Conservation (phyloP, 2,888 invertebrate species). For the Phytoseiulus persimilis region DNA sequence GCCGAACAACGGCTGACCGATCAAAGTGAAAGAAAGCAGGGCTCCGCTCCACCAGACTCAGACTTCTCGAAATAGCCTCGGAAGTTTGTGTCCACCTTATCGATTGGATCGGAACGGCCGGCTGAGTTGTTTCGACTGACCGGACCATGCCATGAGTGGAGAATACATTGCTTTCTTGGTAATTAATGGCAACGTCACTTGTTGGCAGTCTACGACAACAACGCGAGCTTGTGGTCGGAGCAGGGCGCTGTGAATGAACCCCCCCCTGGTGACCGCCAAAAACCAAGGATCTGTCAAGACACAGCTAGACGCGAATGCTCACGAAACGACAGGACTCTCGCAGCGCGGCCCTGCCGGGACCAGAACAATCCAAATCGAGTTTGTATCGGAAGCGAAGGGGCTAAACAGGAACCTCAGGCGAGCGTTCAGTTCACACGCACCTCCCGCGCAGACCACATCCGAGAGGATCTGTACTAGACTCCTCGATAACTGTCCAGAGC, state of each 20-base stretch:
- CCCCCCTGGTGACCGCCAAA: neutral
- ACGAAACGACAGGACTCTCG: neutral
- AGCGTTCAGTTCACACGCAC: too few relatives aligned
- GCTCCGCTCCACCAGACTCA: neutral
- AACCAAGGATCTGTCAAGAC: neutral
- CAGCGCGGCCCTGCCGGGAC: neutral
- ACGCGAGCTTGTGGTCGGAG: neutral
- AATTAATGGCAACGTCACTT: neutral
- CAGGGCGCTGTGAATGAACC: neutral
- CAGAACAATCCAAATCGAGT: neutral
- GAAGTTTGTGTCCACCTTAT: neutral
- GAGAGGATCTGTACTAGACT: too few relatives aligned
- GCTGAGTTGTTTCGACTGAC: neutral
- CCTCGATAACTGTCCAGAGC: too few relatives aligned
- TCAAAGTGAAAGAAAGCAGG: neutral
- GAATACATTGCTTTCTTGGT: neutral
- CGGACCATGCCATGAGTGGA: neutral
- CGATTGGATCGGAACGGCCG: neutral
- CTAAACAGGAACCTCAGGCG: neutral
- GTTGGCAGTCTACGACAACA: neutral
- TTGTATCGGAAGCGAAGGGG: neutral
- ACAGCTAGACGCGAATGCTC: neutral
- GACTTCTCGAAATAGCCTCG: neutral
- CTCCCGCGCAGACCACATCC: too few relatives aligned
- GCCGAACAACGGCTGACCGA: neutral